Percentiles rank a stretch among this genome's conserved stretches.
Conservation (phyloP, 2,888 invertebrate genomes). For the Argyresthia albistria region DNA sequence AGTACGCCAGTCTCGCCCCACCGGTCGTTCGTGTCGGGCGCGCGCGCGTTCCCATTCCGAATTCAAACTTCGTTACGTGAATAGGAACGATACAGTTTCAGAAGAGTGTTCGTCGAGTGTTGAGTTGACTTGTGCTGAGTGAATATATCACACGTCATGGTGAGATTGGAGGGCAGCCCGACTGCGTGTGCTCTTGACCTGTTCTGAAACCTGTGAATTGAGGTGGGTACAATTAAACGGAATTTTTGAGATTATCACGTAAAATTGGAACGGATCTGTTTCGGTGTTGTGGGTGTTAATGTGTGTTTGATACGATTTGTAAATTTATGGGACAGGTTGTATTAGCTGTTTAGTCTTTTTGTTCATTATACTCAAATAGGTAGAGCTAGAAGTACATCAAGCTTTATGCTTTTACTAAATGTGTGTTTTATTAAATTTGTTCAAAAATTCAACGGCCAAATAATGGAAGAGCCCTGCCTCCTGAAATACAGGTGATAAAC, state of each 20-base stretch:
- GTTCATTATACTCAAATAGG: no score
- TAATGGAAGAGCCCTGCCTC: no score
- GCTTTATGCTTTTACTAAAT: no score
- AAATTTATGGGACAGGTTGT: conserved; percentile 12
- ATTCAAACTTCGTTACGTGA: conserved; percentile 35
- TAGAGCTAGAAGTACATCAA: no score
- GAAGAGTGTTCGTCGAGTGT: conserved; percentile 3
- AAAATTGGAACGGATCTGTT: no score
- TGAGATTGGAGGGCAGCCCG: neutral
- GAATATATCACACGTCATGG: neutral
- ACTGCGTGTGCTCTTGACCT: neutral
- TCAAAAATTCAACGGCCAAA: no score
- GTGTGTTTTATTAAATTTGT: no score
- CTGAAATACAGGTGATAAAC: no score
- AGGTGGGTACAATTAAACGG: no score
- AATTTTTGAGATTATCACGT: no score
- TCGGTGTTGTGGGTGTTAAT: neutral
- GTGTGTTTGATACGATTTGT: conserved; percentile 5
- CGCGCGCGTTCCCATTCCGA: conserved; percentile 23
- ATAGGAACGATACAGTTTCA: conserved; percentile 30
- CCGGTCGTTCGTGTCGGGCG: conserved; percentile 21
- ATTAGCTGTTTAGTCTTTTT: neutral
- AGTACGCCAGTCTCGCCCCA: conserved; percentile 30
- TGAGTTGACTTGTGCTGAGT: neutral
- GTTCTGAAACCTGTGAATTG: neutral